These are phyloP conservation scores for Cardiocondyla obscurior DNA, from an alignment of 1,140 invertebrate species.

Conservation along the genomic window DNA sequence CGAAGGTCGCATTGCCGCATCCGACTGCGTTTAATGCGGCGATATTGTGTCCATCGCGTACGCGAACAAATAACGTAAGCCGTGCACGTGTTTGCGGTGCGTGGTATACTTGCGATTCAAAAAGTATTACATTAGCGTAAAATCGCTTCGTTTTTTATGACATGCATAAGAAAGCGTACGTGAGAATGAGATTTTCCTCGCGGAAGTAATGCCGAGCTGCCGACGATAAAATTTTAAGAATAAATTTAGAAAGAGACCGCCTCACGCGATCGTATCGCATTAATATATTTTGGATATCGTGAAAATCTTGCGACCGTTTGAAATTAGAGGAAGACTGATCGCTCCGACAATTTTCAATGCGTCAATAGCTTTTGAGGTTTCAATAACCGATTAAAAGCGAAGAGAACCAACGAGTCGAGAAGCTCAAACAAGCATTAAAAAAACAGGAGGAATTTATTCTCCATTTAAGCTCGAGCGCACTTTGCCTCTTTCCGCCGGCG, in stretches of 20 bases:
- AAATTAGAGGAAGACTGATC: neutral
- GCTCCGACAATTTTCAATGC: neutral
- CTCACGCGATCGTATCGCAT: neutral
- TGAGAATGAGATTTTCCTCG: neutral
- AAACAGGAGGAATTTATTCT: neutral
- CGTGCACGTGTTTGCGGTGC: conserved; percentile 20
- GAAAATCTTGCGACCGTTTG: neutral
- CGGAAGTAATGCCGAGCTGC: neutral
- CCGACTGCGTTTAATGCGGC: conserved; percentile 39
- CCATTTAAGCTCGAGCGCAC: neutral
- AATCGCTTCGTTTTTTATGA: neutral
- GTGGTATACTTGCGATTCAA: neutral
- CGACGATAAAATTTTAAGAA: conserved; percentile 13
- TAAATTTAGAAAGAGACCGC: conserved; percentile 10
- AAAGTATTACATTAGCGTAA: neutral
- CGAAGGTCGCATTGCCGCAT: conserved; percentile 49
- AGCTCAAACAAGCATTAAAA: neutral
- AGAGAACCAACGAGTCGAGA: neutral
- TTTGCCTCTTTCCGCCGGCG: neutral
- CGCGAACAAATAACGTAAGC: neutral
- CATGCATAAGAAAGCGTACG: neutral
- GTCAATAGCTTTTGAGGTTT: neutral
- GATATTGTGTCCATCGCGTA: conserved; percentile 4
- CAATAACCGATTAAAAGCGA: neutral
- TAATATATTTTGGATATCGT: neutral